A percentile compares a stretch with the other conserved stretches of the same genome.
Evolutionary conservation across 2,797 vertebrate genomes (phyloP).

Genomic region (Thamnophis elegans): DNA sequence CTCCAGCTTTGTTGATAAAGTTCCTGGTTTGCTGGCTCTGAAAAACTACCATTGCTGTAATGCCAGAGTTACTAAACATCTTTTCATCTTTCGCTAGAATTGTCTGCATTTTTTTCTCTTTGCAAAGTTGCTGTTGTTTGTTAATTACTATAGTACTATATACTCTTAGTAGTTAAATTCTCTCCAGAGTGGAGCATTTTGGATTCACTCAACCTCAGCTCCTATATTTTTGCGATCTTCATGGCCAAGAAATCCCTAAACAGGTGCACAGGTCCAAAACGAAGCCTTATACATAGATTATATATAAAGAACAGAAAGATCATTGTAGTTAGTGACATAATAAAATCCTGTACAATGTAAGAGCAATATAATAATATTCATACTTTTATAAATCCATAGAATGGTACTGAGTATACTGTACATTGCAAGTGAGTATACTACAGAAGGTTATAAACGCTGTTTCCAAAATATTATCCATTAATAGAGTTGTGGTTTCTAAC

Average conservation of each 20-base stretch:
- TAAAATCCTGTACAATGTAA: background rate
- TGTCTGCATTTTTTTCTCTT: background rate
- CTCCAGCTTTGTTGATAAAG: background rate
- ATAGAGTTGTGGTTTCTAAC: background rate
- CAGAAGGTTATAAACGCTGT: background rate
- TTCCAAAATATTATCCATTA: background rate
- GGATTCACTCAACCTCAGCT: background rate
- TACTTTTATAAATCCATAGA: background rate
- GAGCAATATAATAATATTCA: background rate
- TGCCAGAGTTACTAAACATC: background rate
- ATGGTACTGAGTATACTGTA: background rate
- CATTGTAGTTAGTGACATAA: background rate
- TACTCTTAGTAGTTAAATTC: background rate
- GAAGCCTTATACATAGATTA: background rate
- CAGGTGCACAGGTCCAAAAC: background rate
- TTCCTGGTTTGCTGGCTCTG: background rate
- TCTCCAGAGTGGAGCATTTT: background rate
- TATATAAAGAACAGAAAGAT: background rate
- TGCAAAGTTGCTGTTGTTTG: background rate
- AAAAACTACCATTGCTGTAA: background rate
- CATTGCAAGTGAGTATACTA: background rate
- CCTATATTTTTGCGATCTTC: background rate
- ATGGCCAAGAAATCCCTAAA: background rate
- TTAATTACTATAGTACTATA: background rate
- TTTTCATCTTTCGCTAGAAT: background rate